These are phyloP conservation scores for Encarsia formosa DNA, from an alignment of 2,888 invertebrate species.

Conservation along the genomic window DNA sequence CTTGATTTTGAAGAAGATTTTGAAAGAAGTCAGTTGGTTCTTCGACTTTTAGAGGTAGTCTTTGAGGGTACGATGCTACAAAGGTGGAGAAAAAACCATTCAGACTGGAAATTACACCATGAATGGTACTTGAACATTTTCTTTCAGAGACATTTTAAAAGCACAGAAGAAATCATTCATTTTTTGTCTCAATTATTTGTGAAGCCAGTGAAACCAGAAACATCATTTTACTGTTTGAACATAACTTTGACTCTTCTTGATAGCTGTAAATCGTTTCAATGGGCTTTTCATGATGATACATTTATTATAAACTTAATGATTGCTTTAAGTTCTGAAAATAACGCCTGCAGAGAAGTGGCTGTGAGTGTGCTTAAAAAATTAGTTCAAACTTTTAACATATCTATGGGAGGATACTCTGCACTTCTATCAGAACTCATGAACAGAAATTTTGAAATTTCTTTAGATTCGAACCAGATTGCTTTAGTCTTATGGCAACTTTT, in stretches of 20 bases:
- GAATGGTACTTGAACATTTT: conserved; percentile 46
- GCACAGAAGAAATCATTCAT: conserved; percentile 35
- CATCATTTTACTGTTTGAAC: conserved; percentile 40
- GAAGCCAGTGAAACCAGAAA: conserved; percentile 38
- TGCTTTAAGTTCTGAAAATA: conserved; percentile 57
- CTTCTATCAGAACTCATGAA: conserved; percentile 53
- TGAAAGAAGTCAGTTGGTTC: conserved; percentile 38
- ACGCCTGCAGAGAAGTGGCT: conserved; percentile 56
- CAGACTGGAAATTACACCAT: conserved; percentile 37
- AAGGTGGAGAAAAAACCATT: conserved; percentile 12
- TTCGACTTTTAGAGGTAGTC: conserved; percentile 42
- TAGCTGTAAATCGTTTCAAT: conserved; percentile 35
- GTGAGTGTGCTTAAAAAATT: conserved; percentile 55
- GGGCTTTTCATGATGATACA: conserved; percentile 40
- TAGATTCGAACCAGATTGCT: conserved; percentile 66
- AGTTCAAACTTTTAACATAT: conserved; percentile 49
- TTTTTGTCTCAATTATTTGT: conserved; percentile 44
- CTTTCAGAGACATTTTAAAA: conserved; percentile 43
- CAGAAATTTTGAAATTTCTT: conserved; percentile 59
- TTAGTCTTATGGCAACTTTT: conserved; percentile 62
- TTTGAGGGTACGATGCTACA: conserved; percentile 38
- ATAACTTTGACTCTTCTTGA: conserved; percentile 49
- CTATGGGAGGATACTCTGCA: conserved; percentile 35
- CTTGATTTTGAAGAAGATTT: conserved; percentile 41
- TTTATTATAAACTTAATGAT: conserved; percentile 56